Evolutionary conservation across 2,888 invertebrate genomes (phyloP), one percentile per base, ranked within the genome.

Genomic region (Pheosia tremula): DNA sequence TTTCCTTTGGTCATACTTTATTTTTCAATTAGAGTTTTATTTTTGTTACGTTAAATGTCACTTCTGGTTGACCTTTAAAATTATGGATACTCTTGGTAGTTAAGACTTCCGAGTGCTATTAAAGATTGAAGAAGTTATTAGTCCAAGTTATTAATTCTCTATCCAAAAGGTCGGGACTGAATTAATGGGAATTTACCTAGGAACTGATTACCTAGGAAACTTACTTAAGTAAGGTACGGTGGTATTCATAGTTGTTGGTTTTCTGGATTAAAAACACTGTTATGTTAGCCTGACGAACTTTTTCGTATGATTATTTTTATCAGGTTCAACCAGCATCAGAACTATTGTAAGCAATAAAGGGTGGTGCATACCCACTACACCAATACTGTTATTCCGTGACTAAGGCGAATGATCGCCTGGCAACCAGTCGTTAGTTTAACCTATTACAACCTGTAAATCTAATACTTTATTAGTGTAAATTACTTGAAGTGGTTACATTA

Each of bases 381-480:
- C 0, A n/a, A 5, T 47, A n/a, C 47, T n/a, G 39, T 55, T 55
- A 55, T 37, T 5, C 5, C 10, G 52, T 8, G 11, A 24, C 41
- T 41, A 10, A 3, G 36, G 13, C 41, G 36, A 24, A 24, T 2
- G 24, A 45, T 56, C 56, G 56, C 56, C 56, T 56, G 56, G 36
- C 36, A 56, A 56, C 10, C 45, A 45, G 45, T 36, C 56, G 36
- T 56, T 56, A 43, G 45, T 24, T 8, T 45, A 36, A 36, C 24
- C 56, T 45, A 56, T 45, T 56, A 56, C 56, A 56, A 45, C 24
- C n/a, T 45, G 56, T 56, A 56, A 56, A 56, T 45, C 24, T 11
- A 43, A 24, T 45, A 45, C 43, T 56, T 56, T 56, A 56, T 56
- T 45, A 4, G 41, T 41, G 8, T 13, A 56, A 13, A 41, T 41